Base-by-base conservation (phyloP, 1,140 invertebrate genomes). In the Sarcophaga peregrina region DNA sequence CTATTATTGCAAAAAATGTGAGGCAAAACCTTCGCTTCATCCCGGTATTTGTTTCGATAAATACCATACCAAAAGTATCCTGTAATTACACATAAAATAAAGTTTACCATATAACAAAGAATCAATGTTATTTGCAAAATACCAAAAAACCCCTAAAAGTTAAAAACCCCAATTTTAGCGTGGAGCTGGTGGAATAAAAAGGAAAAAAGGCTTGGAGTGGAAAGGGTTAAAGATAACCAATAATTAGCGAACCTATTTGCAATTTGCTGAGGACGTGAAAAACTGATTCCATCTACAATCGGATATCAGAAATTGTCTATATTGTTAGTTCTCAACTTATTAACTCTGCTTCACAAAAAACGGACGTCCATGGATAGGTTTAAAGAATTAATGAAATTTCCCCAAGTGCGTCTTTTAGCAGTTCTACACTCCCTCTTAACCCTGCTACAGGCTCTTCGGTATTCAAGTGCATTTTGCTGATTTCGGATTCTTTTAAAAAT, bases 281-380 rank as follows among this genome's bases (percentile, higher is more conserved):
- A 47, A 75, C 13, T 9, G 1, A 5, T 45, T n/a, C 13, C 73
- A 13, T 45, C 45, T 11, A 15, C n/a, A 47, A 47, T 15, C 46
- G 47, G 45, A 5, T 25, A 13, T 8, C 37, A 45, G n/a, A 75
- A 75, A 45, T 75, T 75, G 9, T 46, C 15, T 8, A 75, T 11
- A 0, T 46, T 75, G 8, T 37, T 46, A 15, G 20, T 75, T 46
- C 73, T 11, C 5, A 75, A 47, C 15, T 75, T 75, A 46, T 15
- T 17, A 11, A 75, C 13, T 8, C 37, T 46, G 8, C 7, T 75
- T 45, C 73, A 75, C 4, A 75, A 46, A 15, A 11, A 37, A 3
- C 73, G 37, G n/a, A n/a, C 73, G n/a, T 75, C 73, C 45, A 75
- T 11, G 8, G 46, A 75, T 5, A 45, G 73, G n/a, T 75, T 75